Percentiles rank a stretch among this genome's conserved stretches.
Evolutionary conservation across 64 coral and sea anemone species (phyloP).

Genomic region (Trachythela sp.): DNA sequence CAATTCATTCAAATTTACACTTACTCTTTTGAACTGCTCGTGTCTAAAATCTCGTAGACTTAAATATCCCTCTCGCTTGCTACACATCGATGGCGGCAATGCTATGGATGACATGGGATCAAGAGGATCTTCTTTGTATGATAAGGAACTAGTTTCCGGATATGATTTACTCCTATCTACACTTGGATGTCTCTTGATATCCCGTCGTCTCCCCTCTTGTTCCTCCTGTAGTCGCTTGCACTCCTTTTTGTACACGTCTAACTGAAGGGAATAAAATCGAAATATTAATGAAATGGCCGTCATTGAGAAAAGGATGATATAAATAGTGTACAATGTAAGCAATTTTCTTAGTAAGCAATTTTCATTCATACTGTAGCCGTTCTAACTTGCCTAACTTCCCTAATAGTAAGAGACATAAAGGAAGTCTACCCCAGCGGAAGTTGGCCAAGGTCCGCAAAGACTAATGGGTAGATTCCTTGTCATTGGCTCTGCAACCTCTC

Average conservation of each 20-base stretch:
- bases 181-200: neutral
- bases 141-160: neutral
- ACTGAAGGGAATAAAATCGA: neutral
- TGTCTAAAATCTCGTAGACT: neutral
- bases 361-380: too few species aligned
- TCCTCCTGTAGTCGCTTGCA: neutral
- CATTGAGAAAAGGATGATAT: too few species aligned
- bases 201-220: neutral
- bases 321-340: too few species aligned
- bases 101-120: neutral
- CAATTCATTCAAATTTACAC: neutral
- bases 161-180: constrained; percentile 11
- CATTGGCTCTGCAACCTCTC: too few species aligned
- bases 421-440: too few species aligned
- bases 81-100: neutral
- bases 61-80: neutral
- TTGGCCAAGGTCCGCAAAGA: too few species aligned
- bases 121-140: neutral
- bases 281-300: neutral
- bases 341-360: too few species aligned
- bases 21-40: constrained; percentile 7
- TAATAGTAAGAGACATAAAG: too few species aligned
- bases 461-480: too few species aligned
- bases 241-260: constrained; percentile 11
- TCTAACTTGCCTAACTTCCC: too few species aligned